Conservation (phyloP, 2,113 vertebrate genomes). For the Tretioscincus oriximinensis region DNA sequence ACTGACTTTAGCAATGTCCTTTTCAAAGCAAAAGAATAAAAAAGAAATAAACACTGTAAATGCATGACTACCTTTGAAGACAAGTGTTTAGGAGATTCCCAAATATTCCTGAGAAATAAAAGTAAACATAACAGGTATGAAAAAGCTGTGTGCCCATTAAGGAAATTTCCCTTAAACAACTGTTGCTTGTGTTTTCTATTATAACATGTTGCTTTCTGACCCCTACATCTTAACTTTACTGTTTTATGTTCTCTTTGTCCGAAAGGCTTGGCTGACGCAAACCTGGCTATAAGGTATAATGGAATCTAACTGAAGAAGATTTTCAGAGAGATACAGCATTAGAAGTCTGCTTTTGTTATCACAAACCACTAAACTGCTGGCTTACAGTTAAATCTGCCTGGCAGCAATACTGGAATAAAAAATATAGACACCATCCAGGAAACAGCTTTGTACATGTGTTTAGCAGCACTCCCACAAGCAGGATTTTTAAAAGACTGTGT, state of each 20-base stretch:
- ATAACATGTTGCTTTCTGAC: constrained; percentile 30
- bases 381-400: not conserved
- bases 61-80: not conserved
- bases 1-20: not conserved
- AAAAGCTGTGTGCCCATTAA: constrained; percentile 29
- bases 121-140: constrained; percentile 25
- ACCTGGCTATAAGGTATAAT: not conserved
- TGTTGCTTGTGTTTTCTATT: constrained; percentile 14
- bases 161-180: not conserved
- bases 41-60: not conserved
- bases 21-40: constrained; percentile 30
- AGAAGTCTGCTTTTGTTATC: not conserved
- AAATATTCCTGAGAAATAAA: constrained; percentile 31
- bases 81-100: not conserved
- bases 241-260: not conserved
- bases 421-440: no score
- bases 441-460: no score
- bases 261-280: not conserved
- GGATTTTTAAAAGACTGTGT: no score
- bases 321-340: not conserved
- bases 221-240: constrained; percentile 14
- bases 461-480: no score
- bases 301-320: not conserved
- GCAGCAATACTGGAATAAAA: not conserved
- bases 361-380: no score